Conservation (phyloP, 2,113 vertebrate species). For the Phyllostomus hastatus region DNA sequence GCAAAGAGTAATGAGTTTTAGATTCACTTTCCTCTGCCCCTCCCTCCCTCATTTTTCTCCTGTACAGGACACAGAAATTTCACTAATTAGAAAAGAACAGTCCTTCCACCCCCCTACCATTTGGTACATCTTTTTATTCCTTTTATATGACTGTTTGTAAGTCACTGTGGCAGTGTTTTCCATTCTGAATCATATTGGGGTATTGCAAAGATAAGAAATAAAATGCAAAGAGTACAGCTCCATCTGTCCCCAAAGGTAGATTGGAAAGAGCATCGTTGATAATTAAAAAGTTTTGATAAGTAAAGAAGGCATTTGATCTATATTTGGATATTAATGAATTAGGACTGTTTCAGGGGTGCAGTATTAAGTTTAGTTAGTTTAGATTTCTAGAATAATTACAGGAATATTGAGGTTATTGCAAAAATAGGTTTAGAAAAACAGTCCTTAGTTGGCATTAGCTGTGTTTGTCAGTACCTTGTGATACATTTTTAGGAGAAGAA, state of each 20-base stretch:
- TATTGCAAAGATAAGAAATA: conserved; percentile 16
- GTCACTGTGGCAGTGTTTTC: background rate
- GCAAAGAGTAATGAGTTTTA: background rate
- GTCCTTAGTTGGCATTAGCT: background rate
- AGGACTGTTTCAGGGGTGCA: background rate
- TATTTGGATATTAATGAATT: background rate
- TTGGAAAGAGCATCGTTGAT: background rate
- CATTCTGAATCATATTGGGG: background rate
- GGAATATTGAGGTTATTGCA: background rate
- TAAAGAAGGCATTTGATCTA: background rate
- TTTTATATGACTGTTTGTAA: background rate
- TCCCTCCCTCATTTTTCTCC: background rate
- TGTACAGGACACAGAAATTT: background rate
- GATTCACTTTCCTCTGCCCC: background rate
- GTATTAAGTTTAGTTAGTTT: conserved; percentile 30
- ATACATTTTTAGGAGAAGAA: background rate
- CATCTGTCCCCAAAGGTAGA: background rate
- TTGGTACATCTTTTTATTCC: background rate
- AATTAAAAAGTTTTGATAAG: background rate
- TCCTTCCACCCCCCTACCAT: background rate
- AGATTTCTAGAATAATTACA: background rate
- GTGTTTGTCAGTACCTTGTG: conserved; percentile 12
- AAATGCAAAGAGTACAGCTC: background rate
- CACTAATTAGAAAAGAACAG: background rate
- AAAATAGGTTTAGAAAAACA: conserved; percentile 39